Base-by-base conservation (phyloP, 2,797 vertebrate species). In the Myoxocephalus aenaeus region DNA sequence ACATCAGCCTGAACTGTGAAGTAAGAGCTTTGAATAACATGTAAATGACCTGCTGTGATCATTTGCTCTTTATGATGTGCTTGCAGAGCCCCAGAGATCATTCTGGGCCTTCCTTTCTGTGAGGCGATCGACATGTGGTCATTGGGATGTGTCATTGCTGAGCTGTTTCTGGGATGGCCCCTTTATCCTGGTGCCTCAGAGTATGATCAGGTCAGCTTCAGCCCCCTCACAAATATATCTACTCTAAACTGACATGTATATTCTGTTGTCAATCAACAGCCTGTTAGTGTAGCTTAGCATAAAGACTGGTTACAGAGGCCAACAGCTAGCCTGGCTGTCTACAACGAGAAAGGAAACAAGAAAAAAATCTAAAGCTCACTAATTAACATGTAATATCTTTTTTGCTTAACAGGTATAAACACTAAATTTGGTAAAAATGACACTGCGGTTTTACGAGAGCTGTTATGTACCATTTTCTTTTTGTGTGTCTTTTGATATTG, bases 51-150 rank as follows among this genome's bases (percentile, higher is more conserved):
- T 36, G 40, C 29, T 59, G 18, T 53, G 8, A 11, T 51, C n/a
- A 66, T 73, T 20, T 22, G 1, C 61, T 9, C 0, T 0, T 5
- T 65, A 1, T 32, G 34, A 61, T 81, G 73, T 66, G 69, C 75
- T 80, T 36, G 15, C 94, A 99, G 98, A 90, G 98, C 98, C 79
- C 98, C 98, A n/a, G 98, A 99, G 94, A 99, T 99, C 86, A 98
- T 99, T 25, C 96, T 99, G 91, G 98, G 98, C 11, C 95, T 99
- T 61, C 97, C 97, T 0, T 99, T 99, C 95, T 99, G 97, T 73
- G 98, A 99, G 92, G 98, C 98, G 38, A 99, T 99, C 83, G 98
- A 99, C 92, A 99, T 99, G 98, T 99, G 98, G 98, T 99, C 98
- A 0, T 75, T 99, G 93, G 98, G 98, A 74, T 99, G 98, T 80